These are phyloP conservation scores for Salvator merianae DNA, from an alignment of 2,113 vertebrate genomes.

Conservation along the genomic window DNA sequence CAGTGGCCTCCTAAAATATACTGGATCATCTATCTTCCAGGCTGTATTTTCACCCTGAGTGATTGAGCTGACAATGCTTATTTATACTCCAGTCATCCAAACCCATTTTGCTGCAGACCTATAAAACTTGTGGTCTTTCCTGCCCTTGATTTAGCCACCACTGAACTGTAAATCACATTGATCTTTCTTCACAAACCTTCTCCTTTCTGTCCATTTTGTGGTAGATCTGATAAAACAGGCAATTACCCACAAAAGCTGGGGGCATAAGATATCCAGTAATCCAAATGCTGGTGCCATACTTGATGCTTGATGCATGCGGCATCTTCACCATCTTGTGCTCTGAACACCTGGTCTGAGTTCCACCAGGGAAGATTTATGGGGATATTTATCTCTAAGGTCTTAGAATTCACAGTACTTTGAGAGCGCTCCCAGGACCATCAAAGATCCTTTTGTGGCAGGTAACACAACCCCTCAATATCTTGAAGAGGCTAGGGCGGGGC, in stretches of 20 bases:
- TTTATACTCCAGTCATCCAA: background rate
- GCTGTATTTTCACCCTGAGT: background rate
- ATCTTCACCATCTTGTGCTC: background rate
- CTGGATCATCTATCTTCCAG: background rate
- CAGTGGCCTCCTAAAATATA: no score
- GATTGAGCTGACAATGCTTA: background rate
- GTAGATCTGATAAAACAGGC: background rate
- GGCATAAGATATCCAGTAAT: no score
- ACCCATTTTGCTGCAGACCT: no score
- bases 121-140: background rate
- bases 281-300: background rate
- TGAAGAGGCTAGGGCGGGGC: conserved; percentile 24
- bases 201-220: background rate
- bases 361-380: conserved; percentile 43
- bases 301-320: background rate
- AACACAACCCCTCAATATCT: conserved; percentile 49
- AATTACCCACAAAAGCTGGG: background rate
- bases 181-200: background rate
- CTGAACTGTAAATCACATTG: no score
- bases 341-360: conserved; percentile 2
- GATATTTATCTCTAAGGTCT: conserved; percentile 47
- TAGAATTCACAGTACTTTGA: conserved; percentile 25
- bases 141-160: no score
- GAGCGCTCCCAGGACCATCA: conserved; percentile 11
- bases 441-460: conserved; percentile 37